Conservation (phyloP, 2,113 vertebrate genomes). For the Atrichornis clamosus region DNA sequence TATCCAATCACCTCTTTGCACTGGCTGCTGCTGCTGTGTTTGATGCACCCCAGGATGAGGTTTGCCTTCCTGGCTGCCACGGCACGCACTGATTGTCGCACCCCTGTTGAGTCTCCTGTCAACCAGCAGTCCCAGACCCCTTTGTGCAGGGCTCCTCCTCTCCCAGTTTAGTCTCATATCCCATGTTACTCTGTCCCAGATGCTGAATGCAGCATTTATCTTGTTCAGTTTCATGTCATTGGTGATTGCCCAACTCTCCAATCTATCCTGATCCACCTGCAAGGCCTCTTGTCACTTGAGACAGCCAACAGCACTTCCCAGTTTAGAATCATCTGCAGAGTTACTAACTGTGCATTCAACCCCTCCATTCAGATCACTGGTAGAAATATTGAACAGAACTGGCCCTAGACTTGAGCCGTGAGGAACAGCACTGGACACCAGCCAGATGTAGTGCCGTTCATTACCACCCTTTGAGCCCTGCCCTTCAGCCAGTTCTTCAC, state of each 20-base stretch:
- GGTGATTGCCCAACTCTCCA: background rate
- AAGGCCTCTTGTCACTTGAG: background rate
- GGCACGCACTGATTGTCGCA: background rate
- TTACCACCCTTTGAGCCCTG: background rate
- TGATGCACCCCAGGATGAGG: too few relatives aligned
- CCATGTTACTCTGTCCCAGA: background rate
- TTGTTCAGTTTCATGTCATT: background rate
- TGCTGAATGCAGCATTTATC: background rate
- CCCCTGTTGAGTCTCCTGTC: background rate
- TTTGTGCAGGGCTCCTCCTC: background rate
- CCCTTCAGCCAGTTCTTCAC: background rate
- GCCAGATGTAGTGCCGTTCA: background rate
- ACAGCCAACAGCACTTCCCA: background rate
- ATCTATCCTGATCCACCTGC: background rate
- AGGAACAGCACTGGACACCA: background rate
- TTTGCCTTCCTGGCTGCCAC: background rate
- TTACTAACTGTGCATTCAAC: background rate
- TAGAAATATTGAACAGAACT: background rate
- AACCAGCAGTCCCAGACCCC: background rate
- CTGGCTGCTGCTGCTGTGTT: background rate
- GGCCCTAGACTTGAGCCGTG: background rate
- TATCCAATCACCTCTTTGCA: background rate
- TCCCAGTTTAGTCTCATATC: background rate
- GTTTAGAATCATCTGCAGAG: background rate
- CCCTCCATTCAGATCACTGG: fast-evolving